These are phyloP conservation scores for Conus ventricosus DNA, from an alignment of 1,140 invertebrate species.

Conservation along the genomic window DNA sequence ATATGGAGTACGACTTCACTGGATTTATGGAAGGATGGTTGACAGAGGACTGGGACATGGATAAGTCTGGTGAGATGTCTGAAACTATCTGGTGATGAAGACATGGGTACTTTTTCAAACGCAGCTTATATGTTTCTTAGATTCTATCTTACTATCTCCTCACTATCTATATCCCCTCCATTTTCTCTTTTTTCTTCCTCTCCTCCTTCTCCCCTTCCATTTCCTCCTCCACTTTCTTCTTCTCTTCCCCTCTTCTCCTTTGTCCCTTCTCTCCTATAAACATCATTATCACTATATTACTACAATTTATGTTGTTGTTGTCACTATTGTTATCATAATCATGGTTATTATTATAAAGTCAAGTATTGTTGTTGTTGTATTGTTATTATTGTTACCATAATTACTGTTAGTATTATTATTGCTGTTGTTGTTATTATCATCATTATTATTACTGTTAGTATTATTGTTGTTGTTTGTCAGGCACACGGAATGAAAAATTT, in stretches of 20 bases:
- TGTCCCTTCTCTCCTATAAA: neutral
- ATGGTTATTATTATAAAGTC: too few relatives aligned
- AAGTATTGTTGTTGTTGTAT: neutral
- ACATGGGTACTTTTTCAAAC: too few relatives aligned
- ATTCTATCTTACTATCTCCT: neutral
- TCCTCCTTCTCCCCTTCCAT: neutral
- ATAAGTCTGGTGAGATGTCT: too few relatives aligned
- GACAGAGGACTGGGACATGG: too few relatives aligned
- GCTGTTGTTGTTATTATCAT: neutral
- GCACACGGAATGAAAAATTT: neutral
- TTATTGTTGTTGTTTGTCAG: too few relatives aligned
- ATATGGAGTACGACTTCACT: too few relatives aligned
- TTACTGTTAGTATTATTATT: neutral
- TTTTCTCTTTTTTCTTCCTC: neutral
- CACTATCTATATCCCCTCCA: neutral
- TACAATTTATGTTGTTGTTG: neutral
- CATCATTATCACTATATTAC: neutral
- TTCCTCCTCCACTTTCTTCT: too few relatives aligned
- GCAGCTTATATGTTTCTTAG: too few relatives aligned
- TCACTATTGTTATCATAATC: neutral
- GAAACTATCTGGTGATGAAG: too few relatives aligned
- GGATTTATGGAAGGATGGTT: too few relatives aligned
- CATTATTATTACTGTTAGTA: neutral
- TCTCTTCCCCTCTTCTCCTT: too few relatives aligned
- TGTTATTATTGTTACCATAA: neutral